phyloP scores from a whole-genome alignment of 1,140 invertebrate genomes.

The Atta cephalotes region DNA sequence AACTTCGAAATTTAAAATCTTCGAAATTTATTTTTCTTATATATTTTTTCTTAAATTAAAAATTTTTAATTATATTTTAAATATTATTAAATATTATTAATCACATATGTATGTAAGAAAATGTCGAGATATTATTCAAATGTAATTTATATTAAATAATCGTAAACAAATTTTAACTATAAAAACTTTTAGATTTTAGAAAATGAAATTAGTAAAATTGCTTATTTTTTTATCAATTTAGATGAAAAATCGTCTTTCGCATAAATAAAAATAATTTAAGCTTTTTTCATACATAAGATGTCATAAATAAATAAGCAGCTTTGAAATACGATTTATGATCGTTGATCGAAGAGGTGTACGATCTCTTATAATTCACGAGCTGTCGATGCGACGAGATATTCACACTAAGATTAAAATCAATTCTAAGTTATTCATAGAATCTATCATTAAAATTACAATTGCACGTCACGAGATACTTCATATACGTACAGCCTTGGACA shows the following conservation, averaged over 20 bases:
- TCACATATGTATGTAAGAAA: not conserved
- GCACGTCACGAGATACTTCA: not conserved
- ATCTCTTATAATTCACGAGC: not conserved
- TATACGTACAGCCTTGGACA: not conserved
- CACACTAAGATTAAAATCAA: not conserved
- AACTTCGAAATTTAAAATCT: not conserved
- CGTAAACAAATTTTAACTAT: not conserved
- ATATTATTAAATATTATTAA: not conserved
- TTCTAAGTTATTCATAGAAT: not conserved
- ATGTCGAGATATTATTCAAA: not conserved
- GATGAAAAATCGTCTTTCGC: not conserved
- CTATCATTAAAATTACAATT: not conserved
- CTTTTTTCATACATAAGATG: not conserved
- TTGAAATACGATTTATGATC: not conserved
- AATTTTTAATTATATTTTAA: not conserved
- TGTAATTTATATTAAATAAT: not conserved
- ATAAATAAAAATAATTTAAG: not conserved
- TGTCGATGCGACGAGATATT: not conserved
- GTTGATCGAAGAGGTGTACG: too few species aligned
- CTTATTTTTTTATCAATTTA: not conserved
- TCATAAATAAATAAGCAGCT: not conserved
- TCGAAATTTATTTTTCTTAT: not conserved
- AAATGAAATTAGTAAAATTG: not conserved
- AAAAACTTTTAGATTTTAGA: not conserved
- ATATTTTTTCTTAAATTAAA: not conserved